Evolutionary conservation across 1,140 invertebrate species (phyloP).

Genomic region (Drosophila dunni): DNA sequence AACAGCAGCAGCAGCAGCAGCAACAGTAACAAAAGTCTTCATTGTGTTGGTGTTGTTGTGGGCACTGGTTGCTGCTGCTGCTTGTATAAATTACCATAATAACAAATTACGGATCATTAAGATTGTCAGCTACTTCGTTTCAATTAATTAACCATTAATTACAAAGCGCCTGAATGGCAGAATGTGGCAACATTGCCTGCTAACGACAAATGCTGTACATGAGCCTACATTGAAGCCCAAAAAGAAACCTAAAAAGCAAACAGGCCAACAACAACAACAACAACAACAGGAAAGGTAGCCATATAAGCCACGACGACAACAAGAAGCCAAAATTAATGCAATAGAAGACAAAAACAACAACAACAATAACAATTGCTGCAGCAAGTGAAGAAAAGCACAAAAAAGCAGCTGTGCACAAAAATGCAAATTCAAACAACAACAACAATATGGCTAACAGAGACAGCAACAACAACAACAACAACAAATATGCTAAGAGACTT

Average conservation of each 20-base stretch:
- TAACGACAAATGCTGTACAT: slow-evolving; percentile 80
- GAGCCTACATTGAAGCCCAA: slow-evolving; percentile 54
- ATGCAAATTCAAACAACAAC: slow-evolving; percentile 70
- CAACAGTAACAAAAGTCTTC: slow-evolving; percentile 41
- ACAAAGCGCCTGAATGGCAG: slow-evolving; percentile 79
- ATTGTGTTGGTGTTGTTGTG: slow-evolving; percentile 71
- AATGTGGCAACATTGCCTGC: slow-evolving; percentile 69
- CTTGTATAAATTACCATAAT: slow-evolving; percentile 84
- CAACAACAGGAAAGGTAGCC: slow-evolving; percentile 51
- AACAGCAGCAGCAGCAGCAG: slow-evolving; percentile 33
- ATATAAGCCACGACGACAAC: slow-evolving; percentile 70
- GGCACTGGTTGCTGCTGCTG: slow-evolving; percentile 40
- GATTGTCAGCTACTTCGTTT: slow-evolving; percentile 83
- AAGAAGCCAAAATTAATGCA: slow-evolving; percentile 81
- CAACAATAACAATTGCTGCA: slow-evolving; percentile 26
- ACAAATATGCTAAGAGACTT: slow-evolving; percentile 82
- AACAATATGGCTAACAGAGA: slow-evolving; percentile 6
- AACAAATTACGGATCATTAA: slow-evolving; percentile 83
- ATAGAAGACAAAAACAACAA: slow-evolving; percentile 67
- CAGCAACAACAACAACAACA: slow-evolving; percentile 31
- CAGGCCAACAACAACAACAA: slow-evolving; percentile 33
- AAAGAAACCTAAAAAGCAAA: slow-evolving; percentile 35
- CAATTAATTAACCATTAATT: slow-evolving; percentile 84
- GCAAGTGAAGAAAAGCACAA: slow-evolving; percentile 76
- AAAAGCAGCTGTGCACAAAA: slow-evolving; percentile 79